phyloP scores from a whole-genome alignment of 2,797 vertebrate genomes.

The Artibeus lituratus region DNA sequence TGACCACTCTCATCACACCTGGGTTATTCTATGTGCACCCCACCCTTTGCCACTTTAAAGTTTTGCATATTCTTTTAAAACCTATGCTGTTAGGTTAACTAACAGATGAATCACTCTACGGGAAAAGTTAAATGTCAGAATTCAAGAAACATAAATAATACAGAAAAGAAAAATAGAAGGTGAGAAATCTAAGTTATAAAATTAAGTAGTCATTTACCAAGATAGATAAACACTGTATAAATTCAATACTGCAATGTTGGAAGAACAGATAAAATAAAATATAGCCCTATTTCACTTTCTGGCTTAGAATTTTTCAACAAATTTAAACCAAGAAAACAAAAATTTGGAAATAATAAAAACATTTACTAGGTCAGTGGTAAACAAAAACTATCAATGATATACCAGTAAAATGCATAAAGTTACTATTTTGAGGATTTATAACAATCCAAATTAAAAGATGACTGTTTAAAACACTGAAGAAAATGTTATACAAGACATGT shows the following conservation, averaged over 20 bases:
- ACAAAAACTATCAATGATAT: neutral
- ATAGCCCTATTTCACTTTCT: neutral
- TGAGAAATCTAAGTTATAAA: neutral
- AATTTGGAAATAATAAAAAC: conserved; percentile 21
- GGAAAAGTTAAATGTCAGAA: neutral
- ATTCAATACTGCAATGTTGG: neutral
- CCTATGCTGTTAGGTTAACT: neutral
- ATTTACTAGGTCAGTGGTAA: neutral
- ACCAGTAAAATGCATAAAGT: conserved; percentile 23
- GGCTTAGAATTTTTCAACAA: conserved; percentile 5
- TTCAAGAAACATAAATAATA: neutral
- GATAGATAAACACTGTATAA: neutral
- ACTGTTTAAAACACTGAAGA: neutral
- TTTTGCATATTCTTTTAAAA: neutral
- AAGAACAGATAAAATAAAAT: neutral
- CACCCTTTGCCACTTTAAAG: too few species aligned
- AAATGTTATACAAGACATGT: conserved; percentile 2
- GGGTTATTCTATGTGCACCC: neutral
- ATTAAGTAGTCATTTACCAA: neutral
- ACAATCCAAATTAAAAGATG: neutral
- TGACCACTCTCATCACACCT: neutral
- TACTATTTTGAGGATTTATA: conserved; percentile 20
- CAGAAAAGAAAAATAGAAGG: neutral
- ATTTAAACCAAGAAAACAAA: conserved; percentile 30
- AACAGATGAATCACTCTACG: neutral